Base-by-base conservation (phyloP, 2,113 vertebrate genomes). In the Bostrychus sinensis region DNA sequence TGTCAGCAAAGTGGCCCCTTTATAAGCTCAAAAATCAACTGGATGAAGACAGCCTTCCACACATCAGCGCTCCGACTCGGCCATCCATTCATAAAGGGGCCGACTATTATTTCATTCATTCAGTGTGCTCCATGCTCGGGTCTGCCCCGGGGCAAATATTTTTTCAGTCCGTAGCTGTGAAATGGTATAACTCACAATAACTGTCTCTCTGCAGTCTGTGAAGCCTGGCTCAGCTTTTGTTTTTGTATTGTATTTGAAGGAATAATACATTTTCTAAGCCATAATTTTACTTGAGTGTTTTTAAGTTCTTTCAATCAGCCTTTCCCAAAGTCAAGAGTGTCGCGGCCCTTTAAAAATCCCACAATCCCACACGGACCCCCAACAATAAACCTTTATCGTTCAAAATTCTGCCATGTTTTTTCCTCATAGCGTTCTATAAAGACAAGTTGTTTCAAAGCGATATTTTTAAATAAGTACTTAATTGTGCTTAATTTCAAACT, bases 121-220 rank as follows among this genome's bases (percentile, higher is more conserved):
- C 28, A 59, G 53, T 46, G 53, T 46, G 32, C 34, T 56, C 46
- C 32, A 39, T 69, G 59, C 54, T 25, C 30, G 37, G 22, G 26
- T 69, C 32, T 53, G 37, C 48, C 45, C 3, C 45, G 7, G 11
- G 55, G 51, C 43, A 62, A 62, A 43, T 62, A 48, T 51, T 67
- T 56, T 46, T 53, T 67, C 25, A 23, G 9, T 37, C n/a, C 13
- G 7, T 46, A 46, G 45, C 45, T 11, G 61, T 59, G 60, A 65
- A 60, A 70, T 48, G 32, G 37, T 42, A 3, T 59, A 54, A 64
- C 23, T 69, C 66, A 58, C 30, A 62, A n/a, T 56, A 34, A 62
- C 13, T 50, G 41, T 56, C 62, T 39, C 8, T 22, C 32, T 4
- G 20, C 53, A 17, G 20, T 20, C 23, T 16, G 37, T 26, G 61